phyloP scores from a whole-genome alignment of 2,113 vertebrate genomes.

The Cnemophilus loriae region DNA sequence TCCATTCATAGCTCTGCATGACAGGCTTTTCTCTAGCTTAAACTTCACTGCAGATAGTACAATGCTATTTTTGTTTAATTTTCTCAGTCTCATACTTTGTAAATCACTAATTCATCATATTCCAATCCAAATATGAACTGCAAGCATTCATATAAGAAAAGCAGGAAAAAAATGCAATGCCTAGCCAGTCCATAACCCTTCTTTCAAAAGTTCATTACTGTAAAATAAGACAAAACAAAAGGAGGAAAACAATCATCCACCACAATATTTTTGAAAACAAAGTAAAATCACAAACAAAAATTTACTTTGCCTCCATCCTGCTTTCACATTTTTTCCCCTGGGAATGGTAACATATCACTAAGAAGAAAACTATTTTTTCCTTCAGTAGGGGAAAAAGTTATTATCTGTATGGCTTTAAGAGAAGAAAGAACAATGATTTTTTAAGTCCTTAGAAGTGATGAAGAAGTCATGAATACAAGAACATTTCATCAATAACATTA shows the following conservation, averaged over 20 bases:
- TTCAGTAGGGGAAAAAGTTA: not conserved
- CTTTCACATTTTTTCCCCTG: not conserved
- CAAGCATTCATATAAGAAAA: not conserved
- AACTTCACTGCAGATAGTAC: not conserved
- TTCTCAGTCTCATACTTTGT: not conserved
- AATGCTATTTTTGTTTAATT: not conserved
- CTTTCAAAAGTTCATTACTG: not conserved
- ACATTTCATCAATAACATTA: not conserved
- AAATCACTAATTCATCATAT: not conserved
- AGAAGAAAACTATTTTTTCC: not conserved
- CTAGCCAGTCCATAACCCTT: not conserved
- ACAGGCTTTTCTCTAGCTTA: not conserved
- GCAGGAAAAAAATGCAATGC: not conserved
- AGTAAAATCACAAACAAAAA: not conserved
- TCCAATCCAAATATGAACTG: not conserved
- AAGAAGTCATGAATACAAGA: not conserved
- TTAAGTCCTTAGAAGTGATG: not conserved
- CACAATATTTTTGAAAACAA: not conserved
- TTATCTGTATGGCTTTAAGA: not conserved
- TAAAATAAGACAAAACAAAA: not conserved
- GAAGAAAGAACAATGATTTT: not conserved
- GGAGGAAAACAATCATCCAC: not conserved
- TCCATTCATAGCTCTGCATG: not conserved
- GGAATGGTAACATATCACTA: not conserved
- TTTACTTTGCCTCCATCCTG: not conserved